Percentiles rank a stretch among this genome's conserved stretches.
Evolutionary conservation across 2,113 vertebrate genomes (phyloP).

Genomic region (Bungarus multicinctus): DNA sequence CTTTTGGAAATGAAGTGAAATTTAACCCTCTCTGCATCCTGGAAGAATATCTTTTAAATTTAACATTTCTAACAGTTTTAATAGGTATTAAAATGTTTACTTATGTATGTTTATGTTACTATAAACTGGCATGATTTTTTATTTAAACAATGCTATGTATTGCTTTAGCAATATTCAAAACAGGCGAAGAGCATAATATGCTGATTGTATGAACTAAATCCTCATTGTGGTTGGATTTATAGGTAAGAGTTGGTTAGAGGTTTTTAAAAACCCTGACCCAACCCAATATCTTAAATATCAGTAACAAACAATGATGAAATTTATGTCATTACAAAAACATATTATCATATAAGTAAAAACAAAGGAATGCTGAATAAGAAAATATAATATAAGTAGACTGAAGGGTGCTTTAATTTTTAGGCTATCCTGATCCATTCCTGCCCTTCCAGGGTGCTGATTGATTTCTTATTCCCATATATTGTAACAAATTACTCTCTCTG

Average conservation of each 20-base stretch:
- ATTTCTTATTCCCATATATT: background rate
- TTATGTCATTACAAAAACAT: background rate
- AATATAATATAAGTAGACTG: background rate
- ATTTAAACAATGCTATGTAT: background rate
- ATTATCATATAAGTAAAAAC: background rate
- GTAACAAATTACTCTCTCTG: background rate
- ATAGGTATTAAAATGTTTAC: background rate
- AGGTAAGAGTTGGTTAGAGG: background rate
- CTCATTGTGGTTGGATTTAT: background rate
- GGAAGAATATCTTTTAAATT: background rate
- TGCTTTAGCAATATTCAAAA: background rate
- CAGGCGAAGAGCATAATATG: background rate
- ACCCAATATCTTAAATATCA: background rate
- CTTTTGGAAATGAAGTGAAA: background rate
- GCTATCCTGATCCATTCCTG: background rate
- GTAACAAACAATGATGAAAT: background rate
- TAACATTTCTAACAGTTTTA: background rate
- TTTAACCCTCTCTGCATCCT: background rate
- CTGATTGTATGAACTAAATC: background rate
- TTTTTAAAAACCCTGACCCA: background rate
- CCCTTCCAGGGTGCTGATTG: background rate
- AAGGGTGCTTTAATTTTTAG: background rate
- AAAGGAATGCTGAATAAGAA: background rate
- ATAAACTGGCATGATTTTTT: background rate
- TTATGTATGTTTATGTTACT: background rate